Evolutionary conservation across 2,797 vertebrate species (phyloP), one percentile per base, ranked within the genome.

Genomic region (Enteromius anoplus): DNA sequence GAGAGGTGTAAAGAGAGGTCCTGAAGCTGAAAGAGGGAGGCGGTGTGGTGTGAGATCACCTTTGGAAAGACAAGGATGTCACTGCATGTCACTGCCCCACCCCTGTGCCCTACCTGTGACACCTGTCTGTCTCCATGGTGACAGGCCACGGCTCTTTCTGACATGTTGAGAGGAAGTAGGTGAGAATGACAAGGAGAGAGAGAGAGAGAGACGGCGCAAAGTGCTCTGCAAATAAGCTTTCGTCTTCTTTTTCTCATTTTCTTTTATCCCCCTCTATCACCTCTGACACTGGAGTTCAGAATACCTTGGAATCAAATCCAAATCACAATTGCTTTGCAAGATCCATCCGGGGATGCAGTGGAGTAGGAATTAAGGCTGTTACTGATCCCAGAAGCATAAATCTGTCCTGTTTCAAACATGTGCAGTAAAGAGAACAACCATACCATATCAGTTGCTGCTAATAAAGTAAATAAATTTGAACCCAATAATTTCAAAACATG

Each of bases 101-200:
- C 82, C 29, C 69, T 82, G 34, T 34, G 71, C 73, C 58, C 71
- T 93, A 95, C 94, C 94, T 95, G 94, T 93, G 92, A 93, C 87
- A 89, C 89, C 91, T 93, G 93, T 93, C 93, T 93, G 93, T 95
- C 93, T 92, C 94, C 94, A 95, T 95, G 92, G 94, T 88, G 68
- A 95, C 94, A 84, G 88, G 89, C 92, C 91, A 93, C 91, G 89
- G 87, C 87, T 87, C 88, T 87, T 85, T 85, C 86, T 91, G 58
- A 15, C 82, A 73, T 87, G 85, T 78, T 29, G 68, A 85, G 51
- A 15, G 87, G 42, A 51, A 81, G 87, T 58, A 42, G 71, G 87
- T 75, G 85, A 89, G 88, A 53, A 2, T 68, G 69, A 21, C 82
- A 47, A 17, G 40, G 37, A 66, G 55, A 32, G 53, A n/a, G 26